Conservation (phyloP, 2,888 invertebrate genomes). For the Fragum sueziense region DNA sequence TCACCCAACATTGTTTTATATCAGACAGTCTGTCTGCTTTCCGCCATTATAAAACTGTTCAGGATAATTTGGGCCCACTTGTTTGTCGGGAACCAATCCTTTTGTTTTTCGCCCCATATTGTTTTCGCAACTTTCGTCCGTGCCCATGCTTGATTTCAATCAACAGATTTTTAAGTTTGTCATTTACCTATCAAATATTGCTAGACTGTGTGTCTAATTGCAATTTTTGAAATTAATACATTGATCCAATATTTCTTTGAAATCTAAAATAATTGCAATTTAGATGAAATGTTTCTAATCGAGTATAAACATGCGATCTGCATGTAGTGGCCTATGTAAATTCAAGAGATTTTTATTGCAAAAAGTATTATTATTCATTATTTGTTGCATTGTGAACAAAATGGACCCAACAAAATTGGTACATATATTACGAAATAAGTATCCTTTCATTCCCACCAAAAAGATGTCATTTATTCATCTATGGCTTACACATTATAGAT, state of each 20-base stretch:
- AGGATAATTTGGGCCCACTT: constrained; percentile 19
- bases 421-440: too few relatives aligned
- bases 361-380: too few relatives aligned
- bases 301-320: too few relatives aligned
- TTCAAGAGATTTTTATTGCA: too few relatives aligned
- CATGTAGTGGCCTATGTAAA: too few relatives aligned
- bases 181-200: background rate
- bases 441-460: too few relatives aligned
- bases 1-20: background rate
- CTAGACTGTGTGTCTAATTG: background rate
- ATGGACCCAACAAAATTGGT: too few relatives aligned
- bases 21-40: constrained; percentile 30
- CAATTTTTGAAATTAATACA: background rate
- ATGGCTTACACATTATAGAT: too few relatives aligned
- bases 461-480: too few relatives aligned
- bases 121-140: background rate
- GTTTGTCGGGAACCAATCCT: background rate
- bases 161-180: background rate
- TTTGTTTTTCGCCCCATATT: background rate
- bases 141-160: background rate
- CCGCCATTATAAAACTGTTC: constrained; percentile 6
- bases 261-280: background rate
- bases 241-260: background rate
- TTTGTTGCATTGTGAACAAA: too few relatives aligned
- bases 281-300: too few relatives aligned